Base-by-base conservation (phyloP, 2,113 vertebrate genomes). In the Ictidomys tridecemlineatus region DNA sequence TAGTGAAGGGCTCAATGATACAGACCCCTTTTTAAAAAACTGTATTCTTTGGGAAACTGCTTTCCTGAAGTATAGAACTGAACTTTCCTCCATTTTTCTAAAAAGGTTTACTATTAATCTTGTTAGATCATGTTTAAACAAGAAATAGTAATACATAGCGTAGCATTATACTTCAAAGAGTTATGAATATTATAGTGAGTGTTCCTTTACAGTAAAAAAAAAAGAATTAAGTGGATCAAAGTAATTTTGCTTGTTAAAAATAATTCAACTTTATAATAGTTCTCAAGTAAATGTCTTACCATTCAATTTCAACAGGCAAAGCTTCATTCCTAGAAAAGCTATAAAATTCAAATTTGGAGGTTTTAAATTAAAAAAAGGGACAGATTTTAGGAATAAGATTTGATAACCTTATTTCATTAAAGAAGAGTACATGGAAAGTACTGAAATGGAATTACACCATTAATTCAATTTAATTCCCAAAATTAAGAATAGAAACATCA, bases 201-300 rank as follows among this genome's bases (percentile, higher is more conserved):
- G 39, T 76, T 80, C 72, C 58, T 91, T 90, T 92, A 67, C 2
- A 88, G 18, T 82, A 65, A 96, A 85, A 91, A 74, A 74, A 58
- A 89, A 39, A 84, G 10, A 93, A 89, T 74, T 91, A 79, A 91
- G 58, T 88, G 28, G 34, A 30, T 96, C 45, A 89, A 89, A 95
- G 42, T 51, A 70, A 93, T 85, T 94, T 91, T 89, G 16, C 77
- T 69, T 85, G 78, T 85, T 85, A 82, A 95, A 96, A 89, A 83
- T 78, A 92, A 96, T 72, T 92, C 61, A 89, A 45, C 45, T 94
- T 96, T 91, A 73, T 18, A 89, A 86, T 8, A 70, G 34, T 89
- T 96, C 65, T 89, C 79, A 94, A 91, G 80, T 88, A 72, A 91
- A 56, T 94, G 39, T 51, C n/a, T 91, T 85, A 88, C 87, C 84